Evolutionary conservation across 2,113 vertebrate genomes (phyloP).

Genomic region (Colaptes auratus): DNA sequence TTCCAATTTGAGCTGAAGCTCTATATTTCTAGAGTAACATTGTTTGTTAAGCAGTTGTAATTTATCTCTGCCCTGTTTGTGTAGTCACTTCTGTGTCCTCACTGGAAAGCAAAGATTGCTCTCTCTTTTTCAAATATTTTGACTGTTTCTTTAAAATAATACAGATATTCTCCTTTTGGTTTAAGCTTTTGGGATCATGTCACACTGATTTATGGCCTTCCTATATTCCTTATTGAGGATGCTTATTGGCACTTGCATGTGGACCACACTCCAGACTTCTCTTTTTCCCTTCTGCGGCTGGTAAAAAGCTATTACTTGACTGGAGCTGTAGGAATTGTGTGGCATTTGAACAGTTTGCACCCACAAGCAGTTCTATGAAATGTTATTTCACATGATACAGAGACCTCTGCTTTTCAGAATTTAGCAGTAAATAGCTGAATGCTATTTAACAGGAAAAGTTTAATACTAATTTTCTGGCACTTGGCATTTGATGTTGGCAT

Average conservation of each 20-base stretch:
- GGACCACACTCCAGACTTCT: neutral
- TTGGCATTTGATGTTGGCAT: neutral
- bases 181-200: neutral
- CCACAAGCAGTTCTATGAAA: neutral
- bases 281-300: neutral
- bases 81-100: neutral
- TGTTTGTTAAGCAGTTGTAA: neutral
- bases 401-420: neutral
- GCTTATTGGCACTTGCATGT: neutral
- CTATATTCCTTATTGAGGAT: neutral
- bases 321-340: neutral
- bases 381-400: neutral
- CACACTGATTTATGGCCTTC: neutral
- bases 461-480: conserved; percentile 12
- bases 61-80: neutral
- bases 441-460: neutral
- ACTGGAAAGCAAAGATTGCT: neutral
- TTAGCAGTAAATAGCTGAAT: neutral
- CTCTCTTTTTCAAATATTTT: neutral
- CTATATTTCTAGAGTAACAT: neutral
- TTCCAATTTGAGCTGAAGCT: neutral
- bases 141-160: neutral
- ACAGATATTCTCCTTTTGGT: neutral
- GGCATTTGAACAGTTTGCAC: neutral
- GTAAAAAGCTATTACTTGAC: neutral